Conservation (phyloP, 1,140 invertebrate species). For the Asbolus verrucosus region DNA sequence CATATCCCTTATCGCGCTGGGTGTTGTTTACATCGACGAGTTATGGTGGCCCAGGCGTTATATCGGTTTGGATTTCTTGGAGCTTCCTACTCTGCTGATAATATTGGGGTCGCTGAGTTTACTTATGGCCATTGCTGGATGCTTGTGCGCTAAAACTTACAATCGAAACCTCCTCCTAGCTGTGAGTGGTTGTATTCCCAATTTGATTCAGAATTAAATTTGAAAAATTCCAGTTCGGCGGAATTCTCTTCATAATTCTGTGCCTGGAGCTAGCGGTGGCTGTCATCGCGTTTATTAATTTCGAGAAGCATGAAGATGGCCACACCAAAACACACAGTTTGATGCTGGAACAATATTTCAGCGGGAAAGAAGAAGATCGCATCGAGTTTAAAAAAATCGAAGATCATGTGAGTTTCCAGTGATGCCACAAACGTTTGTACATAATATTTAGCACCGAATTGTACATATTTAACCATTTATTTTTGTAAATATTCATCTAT, state of each 20-base stretch:
- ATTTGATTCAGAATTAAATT: no score
- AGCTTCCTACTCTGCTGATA: slow-evolving; percentile 48
- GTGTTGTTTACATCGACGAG: slow-evolving; percentile 48
- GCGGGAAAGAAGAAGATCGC: no score
- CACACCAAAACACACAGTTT: slow-evolving; percentile 16
- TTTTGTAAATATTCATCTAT: slow-evolving; percentile 1
- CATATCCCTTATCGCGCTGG: slow-evolving; percentile 50
- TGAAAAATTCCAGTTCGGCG: slow-evolving; percentile 43
- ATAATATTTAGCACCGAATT: no score
- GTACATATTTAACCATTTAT: slow-evolving; percentile 13
- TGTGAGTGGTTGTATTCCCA: no score
- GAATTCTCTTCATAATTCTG: slow-evolving; percentile 40
- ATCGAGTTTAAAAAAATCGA: slow-evolving; percentile 41
- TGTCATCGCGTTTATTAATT: slow-evolving; percentile 46
- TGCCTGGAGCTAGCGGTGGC: slow-evolving; percentile 45
- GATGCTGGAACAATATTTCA: slow-evolving; percentile 29
- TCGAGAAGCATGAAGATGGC: background rate
- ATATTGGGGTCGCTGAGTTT: slow-evolving; percentile 51
- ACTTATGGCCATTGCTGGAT: slow-evolving; percentile 47
- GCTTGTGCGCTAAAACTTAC: slow-evolving; percentile 49
- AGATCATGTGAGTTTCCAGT: slow-evolving; percentile 42
- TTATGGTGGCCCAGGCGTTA: slow-evolving; percentile 44
- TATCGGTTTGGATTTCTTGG: slow-evolving; percentile 49
- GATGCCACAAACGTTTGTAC: no score
- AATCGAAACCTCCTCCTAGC: slow-evolving; percentile 37